A percentile compares a stretch with the other conserved stretches of the same genome.
Evolutionary conservation across 1,140 invertebrate genomes (phyloP).

Genomic region (Drosophila asahinai): DNA sequence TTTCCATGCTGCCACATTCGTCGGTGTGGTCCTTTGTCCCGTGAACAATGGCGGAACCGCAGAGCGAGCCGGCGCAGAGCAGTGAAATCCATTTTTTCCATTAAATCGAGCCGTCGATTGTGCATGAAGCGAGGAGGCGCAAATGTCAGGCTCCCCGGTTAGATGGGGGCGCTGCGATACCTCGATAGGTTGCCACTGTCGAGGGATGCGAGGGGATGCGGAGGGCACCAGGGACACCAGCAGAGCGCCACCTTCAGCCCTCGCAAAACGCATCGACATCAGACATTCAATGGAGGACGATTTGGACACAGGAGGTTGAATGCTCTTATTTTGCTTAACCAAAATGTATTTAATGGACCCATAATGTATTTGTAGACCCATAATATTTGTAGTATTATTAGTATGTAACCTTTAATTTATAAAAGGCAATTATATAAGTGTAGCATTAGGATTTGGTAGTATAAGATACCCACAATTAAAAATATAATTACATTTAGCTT

Average conservation of each 20-base stretch:
- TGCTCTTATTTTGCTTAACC: neutral
- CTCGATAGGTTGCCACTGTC: constrained; percentile 69
- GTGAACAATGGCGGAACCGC: constrained; percentile 60
- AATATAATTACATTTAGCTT: too few relatives aligned
- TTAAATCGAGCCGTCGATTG: constrained; percentile 81
- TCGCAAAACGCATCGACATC: constrained; percentile 45
- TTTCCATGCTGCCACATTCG: constrained; percentile 61
- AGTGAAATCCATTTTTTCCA: constrained; percentile 83
- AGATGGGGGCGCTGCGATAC: constrained; percentile 70
- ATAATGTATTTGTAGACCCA: too few relatives aligned
- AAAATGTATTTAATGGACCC: neutral
- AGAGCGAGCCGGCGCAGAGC: constrained; percentile 50
- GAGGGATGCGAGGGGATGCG: neutral
- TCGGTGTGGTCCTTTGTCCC: constrained; percentile 57
- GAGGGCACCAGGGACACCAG: constrained; percentile 8
- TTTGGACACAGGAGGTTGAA: neutral
- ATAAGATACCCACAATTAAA: too few relatives aligned
- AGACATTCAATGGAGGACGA: neutral
- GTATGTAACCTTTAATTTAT: too few relatives aligned
- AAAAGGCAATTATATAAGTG: too few relatives aligned
- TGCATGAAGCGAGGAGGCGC: constrained; percentile 77
- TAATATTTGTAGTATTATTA: too few relatives aligned
- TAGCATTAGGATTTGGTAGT: too few relatives aligned
- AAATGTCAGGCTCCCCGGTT: constrained; percentile 79
- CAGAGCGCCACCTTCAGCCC: constrained; percentile 36